Evolutionary conservation across 2,113 vertebrate species (phyloP).

Genomic region (Shinisaurus crocodilurus): DNA sequence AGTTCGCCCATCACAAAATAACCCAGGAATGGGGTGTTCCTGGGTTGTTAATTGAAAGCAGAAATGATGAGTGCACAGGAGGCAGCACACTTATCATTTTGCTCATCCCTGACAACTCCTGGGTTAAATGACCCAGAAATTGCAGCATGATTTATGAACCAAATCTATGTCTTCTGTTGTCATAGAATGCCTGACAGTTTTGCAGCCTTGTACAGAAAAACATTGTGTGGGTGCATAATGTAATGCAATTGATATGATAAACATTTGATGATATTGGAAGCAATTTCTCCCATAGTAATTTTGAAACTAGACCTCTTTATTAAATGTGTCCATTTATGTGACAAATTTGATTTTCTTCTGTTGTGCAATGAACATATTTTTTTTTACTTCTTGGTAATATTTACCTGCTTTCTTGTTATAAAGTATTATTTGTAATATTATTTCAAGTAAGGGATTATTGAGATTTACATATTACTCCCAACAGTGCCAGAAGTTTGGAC

Average conservation of each 20-base stretch:
- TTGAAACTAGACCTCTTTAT: background rate
- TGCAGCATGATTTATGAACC: too few species aligned
- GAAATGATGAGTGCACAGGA: too few species aligned
- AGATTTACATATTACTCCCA: slow-evolving; percentile 49
- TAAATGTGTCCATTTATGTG: background rate
- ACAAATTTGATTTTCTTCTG: background rate
- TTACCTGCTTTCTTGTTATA: background rate
- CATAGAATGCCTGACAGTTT: slow-evolving; percentile 4
- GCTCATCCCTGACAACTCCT: too few species aligned
- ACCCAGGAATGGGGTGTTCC: too few species aligned
- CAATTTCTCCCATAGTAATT: background rate
- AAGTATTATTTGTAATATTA: background rate
- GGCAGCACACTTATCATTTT: too few species aligned
- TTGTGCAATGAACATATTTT: background rate
- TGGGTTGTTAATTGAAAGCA: too few species aligned
- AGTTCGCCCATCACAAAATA: too few species aligned
- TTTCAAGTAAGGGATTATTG: background rate
- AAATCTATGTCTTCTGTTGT: background rate
- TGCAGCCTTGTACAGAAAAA: background rate
- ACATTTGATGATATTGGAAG: background rate
- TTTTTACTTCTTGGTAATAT: background rate
- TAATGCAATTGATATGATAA: background rate
- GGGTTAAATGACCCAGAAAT: too few species aligned
- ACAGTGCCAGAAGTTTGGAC: slow-evolving; percentile 98
- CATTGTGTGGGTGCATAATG: background rate